A percentile compares a stretch with the other conserved stretches of the same genome.
Conservation (phyloP, 2,797 vertebrate species). For the Periophthalmus magnuspinnatus region DNA sequence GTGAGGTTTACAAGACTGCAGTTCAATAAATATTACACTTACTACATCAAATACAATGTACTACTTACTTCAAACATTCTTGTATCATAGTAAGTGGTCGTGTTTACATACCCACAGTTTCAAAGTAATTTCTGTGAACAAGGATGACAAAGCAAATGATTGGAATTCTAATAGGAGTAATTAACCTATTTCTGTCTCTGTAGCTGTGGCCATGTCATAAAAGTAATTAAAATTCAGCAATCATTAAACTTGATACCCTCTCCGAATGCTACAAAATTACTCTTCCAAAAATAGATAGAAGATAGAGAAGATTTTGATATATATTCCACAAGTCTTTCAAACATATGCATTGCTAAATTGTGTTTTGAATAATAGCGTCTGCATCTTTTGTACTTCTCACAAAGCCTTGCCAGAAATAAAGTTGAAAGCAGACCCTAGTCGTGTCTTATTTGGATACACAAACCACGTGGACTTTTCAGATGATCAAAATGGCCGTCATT, state of each 20-base stretch:
- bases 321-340: neutral
- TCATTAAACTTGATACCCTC: neutral
- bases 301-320: neutral
- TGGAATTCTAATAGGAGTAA: constrained; percentile 2
- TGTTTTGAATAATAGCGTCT: constrained; percentile 21
- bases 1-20: neutral
- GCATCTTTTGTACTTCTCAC: constrained; percentile 19
- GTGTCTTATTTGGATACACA: constrained; percentile 48
- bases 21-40: constrained; percentile 2
- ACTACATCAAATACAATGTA: neutral
- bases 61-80: neutral
- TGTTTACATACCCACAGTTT: neutral
- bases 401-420: constrained; percentile 4
- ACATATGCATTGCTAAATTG: constrained; percentile 13
- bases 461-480: constrained; percentile 46
- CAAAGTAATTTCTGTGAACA: neutral
- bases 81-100: neutral
- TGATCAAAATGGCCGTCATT: constrained; percentile 65
- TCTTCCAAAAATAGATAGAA: neutral
- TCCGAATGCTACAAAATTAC: neutral
- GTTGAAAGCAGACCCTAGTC: neutral
- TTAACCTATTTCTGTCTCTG: constrained; percentile 1
- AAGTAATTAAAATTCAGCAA: neutral
- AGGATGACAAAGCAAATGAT: neutral
- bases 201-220: neutral